Base-by-base conservation (phyloP, 2,888 invertebrate genomes). In the Scaptomyza parva region DNA sequence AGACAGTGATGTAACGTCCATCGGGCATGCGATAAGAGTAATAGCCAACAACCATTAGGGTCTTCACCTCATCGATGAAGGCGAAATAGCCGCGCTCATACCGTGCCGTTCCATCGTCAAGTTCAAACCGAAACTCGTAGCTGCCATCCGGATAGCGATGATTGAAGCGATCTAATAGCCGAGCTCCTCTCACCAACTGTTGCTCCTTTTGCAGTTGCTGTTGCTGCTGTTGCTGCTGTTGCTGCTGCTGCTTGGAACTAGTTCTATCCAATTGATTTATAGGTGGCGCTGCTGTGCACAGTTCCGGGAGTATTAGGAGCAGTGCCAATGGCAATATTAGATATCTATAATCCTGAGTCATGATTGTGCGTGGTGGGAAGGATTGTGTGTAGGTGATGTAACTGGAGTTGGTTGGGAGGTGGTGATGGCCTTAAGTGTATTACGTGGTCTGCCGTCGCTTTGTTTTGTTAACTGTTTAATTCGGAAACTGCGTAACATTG, bases 51-150 rank as follows among this genome's bases (percentile, higher is more conserved):
- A 91, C 90, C 52, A 90, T 89, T 7, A 91, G 52, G 9, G 88
- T 89, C 54, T 87, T 88, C 5, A 84, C 63, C 43, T 90, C 72
- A 35, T 90, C 79, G 37, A 86, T 47, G 14, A 64, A 61, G 30
- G 82, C 78, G 12, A 91, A 90, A 50, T 90, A 91, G 7, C 91
- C 91, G 9, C 89, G 85, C 50, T 91, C 90, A 43, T 91, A 91
- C 12, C 90, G 90, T 0, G 90, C 88, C 1, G 90, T 88, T 3
- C 88, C 91, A 44, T 91, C 91, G 28, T 86, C 78, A 47, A 89
- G 54, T 48, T 90, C 91, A 35, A 85, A 91, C 2, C 91, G 88
- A 47, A 84, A 91, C 71, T 91, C 90, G 50, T 91, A 91, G 54
- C 91, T 90, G 24, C 90, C 90, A 60, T 91, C 90, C 18, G 90